Conservation (phyloP, 2,113 vertebrate species). For the Catharus bicknelli region DNA sequence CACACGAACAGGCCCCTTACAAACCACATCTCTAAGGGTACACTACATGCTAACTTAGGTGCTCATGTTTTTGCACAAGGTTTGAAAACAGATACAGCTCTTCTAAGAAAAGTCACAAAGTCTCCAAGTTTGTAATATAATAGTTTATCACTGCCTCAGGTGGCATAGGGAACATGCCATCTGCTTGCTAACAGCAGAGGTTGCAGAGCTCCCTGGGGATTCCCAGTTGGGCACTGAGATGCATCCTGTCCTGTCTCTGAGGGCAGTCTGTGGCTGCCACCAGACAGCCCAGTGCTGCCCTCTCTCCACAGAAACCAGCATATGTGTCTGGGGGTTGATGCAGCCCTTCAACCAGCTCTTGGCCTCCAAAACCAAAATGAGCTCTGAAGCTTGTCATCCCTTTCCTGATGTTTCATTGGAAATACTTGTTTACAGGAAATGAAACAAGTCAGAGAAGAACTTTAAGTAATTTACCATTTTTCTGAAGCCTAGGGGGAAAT, state of each 20-base stretch:
- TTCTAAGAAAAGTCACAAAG: not conserved
- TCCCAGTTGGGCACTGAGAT: not conserved
- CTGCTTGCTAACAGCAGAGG: not conserved
- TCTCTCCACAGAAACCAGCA: not conserved
- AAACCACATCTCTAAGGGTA: not conserved
- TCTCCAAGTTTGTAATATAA: not conserved
- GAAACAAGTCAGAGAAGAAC: constrained; percentile 8
- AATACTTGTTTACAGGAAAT: not conserved
- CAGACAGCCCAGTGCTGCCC: not conserved
- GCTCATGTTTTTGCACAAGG: not conserved
- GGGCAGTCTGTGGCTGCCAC: not conserved
- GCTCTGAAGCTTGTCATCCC: not conserved
- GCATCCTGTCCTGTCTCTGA: not conserved
- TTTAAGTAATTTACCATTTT: not conserved
- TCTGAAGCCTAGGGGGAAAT: not conserved
- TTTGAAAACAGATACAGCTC: not conserved
- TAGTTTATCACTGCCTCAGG: not conserved
- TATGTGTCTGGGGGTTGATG: not conserved
- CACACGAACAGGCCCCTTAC: not conserved
- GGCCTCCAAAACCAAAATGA: not conserved
- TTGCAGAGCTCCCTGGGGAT: not conserved
- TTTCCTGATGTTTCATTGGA: not conserved
- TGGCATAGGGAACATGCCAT: not conserved
- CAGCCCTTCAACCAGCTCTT: not conserved
- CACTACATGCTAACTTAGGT: fast-evolving